A percentile compares a stretch with the other conserved stretches of the same genome.
phyloP scores from a whole-genome alignment of 2,113 vertebrate genomes.

The Regulus satrapa region DNA sequence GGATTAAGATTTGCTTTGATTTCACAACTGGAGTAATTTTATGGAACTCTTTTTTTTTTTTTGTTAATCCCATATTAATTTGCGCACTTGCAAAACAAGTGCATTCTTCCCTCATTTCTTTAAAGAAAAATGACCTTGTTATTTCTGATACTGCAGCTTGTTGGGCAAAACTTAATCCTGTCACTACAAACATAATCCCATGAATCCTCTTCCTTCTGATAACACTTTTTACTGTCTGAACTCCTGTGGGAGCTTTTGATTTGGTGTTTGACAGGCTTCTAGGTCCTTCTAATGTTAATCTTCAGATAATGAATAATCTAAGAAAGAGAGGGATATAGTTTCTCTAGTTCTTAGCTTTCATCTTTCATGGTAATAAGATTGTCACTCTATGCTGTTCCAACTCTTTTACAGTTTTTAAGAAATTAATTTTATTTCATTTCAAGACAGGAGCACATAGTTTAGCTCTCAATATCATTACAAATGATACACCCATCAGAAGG shows the following conservation, averaged over 20 bases:
- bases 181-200: not conserved
- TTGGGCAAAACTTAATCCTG: constrained; percentile 27
- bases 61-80: constrained; percentile 43
- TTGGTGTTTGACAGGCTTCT: not conserved
- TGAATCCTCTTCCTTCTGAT: constrained; percentile 12
- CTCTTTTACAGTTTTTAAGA: not conserved
- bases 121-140: constrained; percentile 39
- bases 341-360: not conserved
- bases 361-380: not conserved
- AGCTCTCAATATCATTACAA: not conserved
- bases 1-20: constrained; percentile 1
- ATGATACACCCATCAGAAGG: not conserved
- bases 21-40: not conserved
- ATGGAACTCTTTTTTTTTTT: not conserved
- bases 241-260: not conserved
- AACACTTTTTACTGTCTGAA: not conserved
- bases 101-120: constrained; percentile 9
- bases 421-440: not conserved
- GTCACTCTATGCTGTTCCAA: not conserved
- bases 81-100: not conserved
- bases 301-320: not conserved
- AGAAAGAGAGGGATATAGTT: not conserved
- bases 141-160: constrained; percentile 2
- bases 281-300: not conserved
- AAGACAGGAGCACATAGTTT: not conserved